These are phyloP conservation scores for Scaptodrosophila lebanonensis DNA, from an alignment of 1,140 invertebrate genomes.

Conservation along the genomic window DNA sequence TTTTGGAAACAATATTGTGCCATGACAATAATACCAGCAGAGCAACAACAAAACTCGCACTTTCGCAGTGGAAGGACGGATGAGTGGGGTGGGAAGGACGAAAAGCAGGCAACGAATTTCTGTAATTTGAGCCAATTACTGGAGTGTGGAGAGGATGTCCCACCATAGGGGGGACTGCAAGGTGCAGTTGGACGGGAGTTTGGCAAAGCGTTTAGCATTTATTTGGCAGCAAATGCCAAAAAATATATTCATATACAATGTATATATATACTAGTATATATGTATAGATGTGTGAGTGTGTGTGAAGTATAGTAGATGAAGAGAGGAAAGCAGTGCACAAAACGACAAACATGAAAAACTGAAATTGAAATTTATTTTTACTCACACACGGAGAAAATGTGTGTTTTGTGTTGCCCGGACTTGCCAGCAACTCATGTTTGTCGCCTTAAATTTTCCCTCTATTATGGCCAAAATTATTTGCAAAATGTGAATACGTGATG, in stretches of 20 bases:
- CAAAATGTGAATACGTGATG: constrained; percentile 72
- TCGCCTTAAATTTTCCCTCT: constrained; percentile 63
- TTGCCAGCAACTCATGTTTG: not conserved
- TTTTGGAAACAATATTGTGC: constrained; percentile 72
- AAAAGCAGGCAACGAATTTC: constrained; percentile 43
- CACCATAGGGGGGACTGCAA: not conserved
- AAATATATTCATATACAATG: too few relatives aligned
- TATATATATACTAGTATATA: too few relatives aligned
- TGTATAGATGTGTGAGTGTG: too few relatives aligned
- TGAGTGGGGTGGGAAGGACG: not conserved
- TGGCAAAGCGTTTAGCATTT: constrained; percentile 42
- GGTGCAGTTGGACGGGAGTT: not conserved
- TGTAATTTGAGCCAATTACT: constrained; percentile 71
- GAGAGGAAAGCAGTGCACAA: constrained; percentile 25
- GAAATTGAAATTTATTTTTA: constrained; percentile 53
- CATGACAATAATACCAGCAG: constrained; percentile 64
- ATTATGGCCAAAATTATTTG: constrained; percentile 56
- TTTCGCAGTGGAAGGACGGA: not conserved
- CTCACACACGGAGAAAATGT: constrained; percentile 30
- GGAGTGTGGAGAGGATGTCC: constrained; percentile 30
- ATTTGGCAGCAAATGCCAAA: constrained; percentile 9
- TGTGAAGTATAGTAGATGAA: too few relatives aligned
- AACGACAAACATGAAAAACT: constrained; percentile 22
- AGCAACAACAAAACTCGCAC: constrained; percentile 4
- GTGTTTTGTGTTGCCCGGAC: constrained; percentile 19